These are phyloP conservation scores for Daubentonia madagascariensis DNA, from an alignment of 2,113 vertebrate genomes.

Conservation along the genomic window DNA sequence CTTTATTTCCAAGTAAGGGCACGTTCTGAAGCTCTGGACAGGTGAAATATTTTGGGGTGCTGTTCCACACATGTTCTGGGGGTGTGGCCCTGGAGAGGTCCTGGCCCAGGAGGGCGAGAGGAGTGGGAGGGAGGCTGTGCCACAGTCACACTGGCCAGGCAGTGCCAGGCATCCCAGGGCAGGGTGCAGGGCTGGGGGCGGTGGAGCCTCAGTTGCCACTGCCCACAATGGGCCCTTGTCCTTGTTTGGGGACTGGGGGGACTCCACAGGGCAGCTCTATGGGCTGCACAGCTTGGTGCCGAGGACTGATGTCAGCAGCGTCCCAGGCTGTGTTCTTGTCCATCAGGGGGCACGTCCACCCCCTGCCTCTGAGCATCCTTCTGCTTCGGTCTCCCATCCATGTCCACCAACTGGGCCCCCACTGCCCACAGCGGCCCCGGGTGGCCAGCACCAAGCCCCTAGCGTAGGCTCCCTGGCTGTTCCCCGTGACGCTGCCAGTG, in stretches of 20 bases:
- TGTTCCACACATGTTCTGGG: too few relatives aligned
- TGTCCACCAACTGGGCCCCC: not conserved
- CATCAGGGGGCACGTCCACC: not conserved
- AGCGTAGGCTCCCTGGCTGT: not conserved
- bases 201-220: not conserved
- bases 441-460: not conserved
- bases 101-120: not conserved
- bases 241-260: too few relatives aligned
- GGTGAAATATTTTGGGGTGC: too few relatives aligned
- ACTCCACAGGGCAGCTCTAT: not conserved
- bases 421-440: not conserved
- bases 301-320: not conserved
- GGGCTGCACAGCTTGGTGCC: not conserved
- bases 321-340: not conserved
- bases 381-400: not conserved
- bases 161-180: not conserved
- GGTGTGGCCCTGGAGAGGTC: too few relatives aligned
- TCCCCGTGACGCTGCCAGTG: too few relatives aligned
- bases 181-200: not conserved
- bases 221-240: not conserved
- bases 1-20: not conserved
- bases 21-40: not conserved
- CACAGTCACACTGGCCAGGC: not conserved
- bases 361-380: too few relatives aligned
- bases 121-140: not conserved